phyloP scores from a whole-genome alignment of 2,113 vertebrate genomes.

The Oryzias javanicus region DNA sequence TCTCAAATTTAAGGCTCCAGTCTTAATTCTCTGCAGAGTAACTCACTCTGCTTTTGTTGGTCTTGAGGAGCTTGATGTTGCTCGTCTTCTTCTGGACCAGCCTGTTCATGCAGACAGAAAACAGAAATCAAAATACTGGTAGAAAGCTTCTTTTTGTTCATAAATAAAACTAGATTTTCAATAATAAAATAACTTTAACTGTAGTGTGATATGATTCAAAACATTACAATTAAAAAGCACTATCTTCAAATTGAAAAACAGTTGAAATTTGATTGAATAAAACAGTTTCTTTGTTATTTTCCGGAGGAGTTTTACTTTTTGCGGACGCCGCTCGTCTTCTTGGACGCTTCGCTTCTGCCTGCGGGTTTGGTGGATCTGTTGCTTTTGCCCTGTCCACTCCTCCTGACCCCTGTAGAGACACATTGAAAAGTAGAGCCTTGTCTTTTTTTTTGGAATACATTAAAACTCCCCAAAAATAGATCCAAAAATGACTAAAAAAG shows the following conservation, averaged over 20 bases:
- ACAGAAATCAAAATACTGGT: neutral
- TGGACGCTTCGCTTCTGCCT: conserved; percentile 24
- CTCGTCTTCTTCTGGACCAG: conserved; percentile 82
- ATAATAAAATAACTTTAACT: too few species aligned
- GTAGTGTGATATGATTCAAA: too few species aligned
- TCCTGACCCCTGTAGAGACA: neutral
- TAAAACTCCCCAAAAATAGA: neutral
- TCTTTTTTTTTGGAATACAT: neutral
- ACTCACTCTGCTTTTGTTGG: conserved; percentile 66
- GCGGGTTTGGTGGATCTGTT: conserved; percentile 13
- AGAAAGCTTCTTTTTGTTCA: neutral
- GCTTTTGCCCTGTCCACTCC: conserved; percentile 29
- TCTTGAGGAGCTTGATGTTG: conserved; percentile 75
- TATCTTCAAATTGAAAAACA: neutral
- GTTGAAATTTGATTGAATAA: neutral
- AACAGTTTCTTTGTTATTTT: neutral
- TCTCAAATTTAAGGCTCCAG: neutral
- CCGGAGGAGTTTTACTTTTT: conserved; percentile 27
- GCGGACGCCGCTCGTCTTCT: conserved; percentile 16
- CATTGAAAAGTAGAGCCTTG: neutral
- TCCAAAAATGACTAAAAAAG: neutral
- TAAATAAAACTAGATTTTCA: neutral
- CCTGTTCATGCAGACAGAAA: conserved; percentile 61
- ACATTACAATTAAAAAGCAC: neutral
- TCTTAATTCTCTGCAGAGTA: neutral